Conservation (phyloP, 2,888 invertebrate genomes). For the Macaria notata region DNA sequence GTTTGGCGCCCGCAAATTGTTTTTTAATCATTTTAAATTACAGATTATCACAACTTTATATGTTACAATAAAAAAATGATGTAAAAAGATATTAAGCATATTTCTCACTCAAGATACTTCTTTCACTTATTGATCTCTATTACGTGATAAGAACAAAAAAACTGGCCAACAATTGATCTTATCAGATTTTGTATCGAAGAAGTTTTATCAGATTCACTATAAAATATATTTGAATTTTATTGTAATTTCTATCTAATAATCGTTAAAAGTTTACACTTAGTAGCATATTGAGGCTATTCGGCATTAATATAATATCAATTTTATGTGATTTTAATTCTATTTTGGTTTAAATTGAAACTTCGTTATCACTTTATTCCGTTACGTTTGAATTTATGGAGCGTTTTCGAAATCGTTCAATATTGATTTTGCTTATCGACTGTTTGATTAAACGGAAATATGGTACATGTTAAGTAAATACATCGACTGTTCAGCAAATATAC, state of each 20-base stretch:
- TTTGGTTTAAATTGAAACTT: conserved; percentile 25
- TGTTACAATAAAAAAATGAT: too few species aligned
- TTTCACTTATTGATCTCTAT: too few species aligned
- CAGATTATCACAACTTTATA: too few species aligned
- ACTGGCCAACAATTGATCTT: background rate
- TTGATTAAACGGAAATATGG: conserved; percentile 21
- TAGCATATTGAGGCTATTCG: conserved; percentile 5
- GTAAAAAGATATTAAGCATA: too few species aligned
- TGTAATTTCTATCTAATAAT: conserved; percentile 13
- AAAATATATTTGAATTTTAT: conserved; percentile 7
- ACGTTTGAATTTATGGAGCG: conserved; percentile 30
- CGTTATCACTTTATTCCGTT: conserved; percentile 33
- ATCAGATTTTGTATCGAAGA: conserved; percentile 1
- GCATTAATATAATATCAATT: conserved; percentile 16
- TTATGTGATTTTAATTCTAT: conserved; percentile 22
- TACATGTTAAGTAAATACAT: conserved; percentile 10
- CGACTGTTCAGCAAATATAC: conserved; percentile 8
- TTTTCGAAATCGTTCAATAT: conserved; percentile 28
- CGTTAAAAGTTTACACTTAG: conserved; percentile 18
- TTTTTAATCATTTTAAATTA: too few species aligned
- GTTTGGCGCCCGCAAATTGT: too few species aligned
- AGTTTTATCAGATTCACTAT: conserved; percentile 10
- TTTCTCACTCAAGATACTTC: too few species aligned
- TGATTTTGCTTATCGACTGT: conserved; percentile 28
- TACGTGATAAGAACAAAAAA: too few species aligned